Base-by-base conservation (phyloP, 1,140 invertebrate genomes). In the Wasmannia auropunctata region DNA sequence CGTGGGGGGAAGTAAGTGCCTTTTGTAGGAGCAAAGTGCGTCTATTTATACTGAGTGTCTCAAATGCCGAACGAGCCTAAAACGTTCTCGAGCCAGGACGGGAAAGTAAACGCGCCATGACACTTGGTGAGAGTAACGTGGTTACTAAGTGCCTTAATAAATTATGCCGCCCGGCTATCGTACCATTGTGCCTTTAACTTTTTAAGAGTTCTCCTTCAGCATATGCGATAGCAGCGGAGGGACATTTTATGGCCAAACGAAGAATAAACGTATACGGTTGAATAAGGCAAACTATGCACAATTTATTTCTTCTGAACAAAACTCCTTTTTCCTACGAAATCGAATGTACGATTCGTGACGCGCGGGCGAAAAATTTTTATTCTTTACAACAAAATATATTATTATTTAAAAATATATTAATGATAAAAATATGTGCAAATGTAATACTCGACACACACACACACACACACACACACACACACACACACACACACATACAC, bases 61-160 rank as follows among this genome's bases (percentile, higher is more conserved):
- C 87, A 92, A 93, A 92, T 92, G 89, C 93, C 91, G 89, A 93
- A 92, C 91, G 91, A 91, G 88, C 88, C 80, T 91, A 87, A 93
- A 91, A 90, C 89, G 86, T 85, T 90, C 92, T 85, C 84, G 90
- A 89, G 86, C 87, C 88, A 91, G 93, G 90, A 91, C 87, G 89
- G 76, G 86, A 80, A 91, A 86, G 90, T 90, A 93, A 93, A 93
- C 90, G 92, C 91, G 85, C 91, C 92, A 88, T 93, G 90, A 93
- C 92, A 92, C 92, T 89, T 75, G 88, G 87, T 91, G 74, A 91
- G 91, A 91, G 87, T 85, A 70, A 58, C 67, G 79, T 70, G 77
- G 77, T 58, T 89, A 84, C 87, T 91, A 93, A 94, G 93, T 94
- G 93, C 92, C 93, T 93, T 93, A 94, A 93, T 94, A 93, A 93